phyloP scores from a whole-genome alignment of 2,888 invertebrate genomes.

The Cotesia congregata region DNA sequence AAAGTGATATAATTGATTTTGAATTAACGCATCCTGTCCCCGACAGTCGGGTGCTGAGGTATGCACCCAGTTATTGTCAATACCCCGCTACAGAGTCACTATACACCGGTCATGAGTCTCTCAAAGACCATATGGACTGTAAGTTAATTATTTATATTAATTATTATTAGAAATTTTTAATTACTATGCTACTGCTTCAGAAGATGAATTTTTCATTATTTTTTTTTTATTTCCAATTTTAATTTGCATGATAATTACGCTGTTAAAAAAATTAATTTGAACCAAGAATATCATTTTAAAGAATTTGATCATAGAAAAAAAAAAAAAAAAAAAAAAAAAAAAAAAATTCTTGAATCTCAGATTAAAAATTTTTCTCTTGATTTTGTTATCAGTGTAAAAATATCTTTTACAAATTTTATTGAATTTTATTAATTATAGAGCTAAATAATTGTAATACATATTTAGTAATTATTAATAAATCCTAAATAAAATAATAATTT shows the following conservation, averaged over 20 bases:
- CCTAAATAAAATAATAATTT: background rate
- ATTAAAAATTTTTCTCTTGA: too few relatives aligned
- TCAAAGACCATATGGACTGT: constrained; percentile 67
- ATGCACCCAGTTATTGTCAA: constrained; percentile 68
- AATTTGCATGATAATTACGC: too few relatives aligned
- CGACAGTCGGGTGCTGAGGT: constrained; percentile 69
- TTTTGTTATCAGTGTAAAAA: too few relatives aligned
- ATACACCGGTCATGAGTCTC: constrained; percentile 65
- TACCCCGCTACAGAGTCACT: constrained; percentile 63
- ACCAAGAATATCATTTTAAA: background rate
- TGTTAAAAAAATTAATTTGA: too few relatives aligned
- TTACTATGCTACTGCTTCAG: background rate
- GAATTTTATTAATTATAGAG: too few relatives aligned
- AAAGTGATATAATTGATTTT: constrained; percentile 59
- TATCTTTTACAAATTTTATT: too few relatives aligned
- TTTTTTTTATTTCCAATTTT: background rate
- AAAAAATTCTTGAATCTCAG: too few relatives aligned
- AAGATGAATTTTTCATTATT: background rate
- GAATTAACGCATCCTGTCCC: constrained; percentile 66
- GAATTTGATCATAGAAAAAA: too few relatives aligned
- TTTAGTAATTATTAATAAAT: background rate
- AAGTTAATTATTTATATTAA: constrained; percentile 49
- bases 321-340: too few relatives aligned
- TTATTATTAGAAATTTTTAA: background rate
- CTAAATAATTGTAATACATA: background rate